Evolutionary conservation across 2,888 invertebrate species (phyloP).

Genomic region (Ethmia dodecea): DNA sequence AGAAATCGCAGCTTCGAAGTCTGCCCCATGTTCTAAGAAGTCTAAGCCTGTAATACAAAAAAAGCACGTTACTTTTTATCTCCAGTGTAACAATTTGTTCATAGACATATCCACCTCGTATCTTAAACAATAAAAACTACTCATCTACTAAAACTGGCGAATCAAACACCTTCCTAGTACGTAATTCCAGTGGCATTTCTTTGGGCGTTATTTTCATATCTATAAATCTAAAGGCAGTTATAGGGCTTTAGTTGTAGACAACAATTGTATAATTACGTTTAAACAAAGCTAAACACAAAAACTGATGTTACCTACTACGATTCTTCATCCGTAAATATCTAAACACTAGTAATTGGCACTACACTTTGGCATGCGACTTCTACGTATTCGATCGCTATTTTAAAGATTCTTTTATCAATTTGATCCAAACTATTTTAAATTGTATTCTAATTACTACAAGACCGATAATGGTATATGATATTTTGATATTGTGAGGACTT

Average conservation of each 20-base stretch:
- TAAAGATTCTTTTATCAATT: no score
- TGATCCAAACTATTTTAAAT: no score
- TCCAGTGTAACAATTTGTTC: no score
- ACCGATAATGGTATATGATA: no score
- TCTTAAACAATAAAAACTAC: constrained; percentile 13
- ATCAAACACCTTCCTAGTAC: background rate
- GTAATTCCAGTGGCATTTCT: constrained; percentile 7
- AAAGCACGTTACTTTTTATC: background rate
- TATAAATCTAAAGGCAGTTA: no score
- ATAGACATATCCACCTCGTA: no score
- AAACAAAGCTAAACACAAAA: no score
- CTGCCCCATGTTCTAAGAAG: constrained; percentile 85
- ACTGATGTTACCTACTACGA: constrained; percentile 18
- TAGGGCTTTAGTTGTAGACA: no score
- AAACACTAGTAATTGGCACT: constrained; percentile 26
- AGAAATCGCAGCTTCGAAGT: constrained; percentile 84
- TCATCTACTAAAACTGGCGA: constrained; percentile 38
- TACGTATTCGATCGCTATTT: constrained; percentile 1
- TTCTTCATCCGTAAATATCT: constrained; percentile 24
- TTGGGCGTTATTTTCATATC: no score
- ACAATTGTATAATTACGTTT: no score
- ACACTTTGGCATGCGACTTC: constrained; percentile 22
- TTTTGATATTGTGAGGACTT: no score
- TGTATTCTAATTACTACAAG: no score
- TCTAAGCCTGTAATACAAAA: constrained; percentile 79